Base-by-base conservation (phyloP, 2,888 invertebrate genomes). In the Nudaria mundana region DNA sequence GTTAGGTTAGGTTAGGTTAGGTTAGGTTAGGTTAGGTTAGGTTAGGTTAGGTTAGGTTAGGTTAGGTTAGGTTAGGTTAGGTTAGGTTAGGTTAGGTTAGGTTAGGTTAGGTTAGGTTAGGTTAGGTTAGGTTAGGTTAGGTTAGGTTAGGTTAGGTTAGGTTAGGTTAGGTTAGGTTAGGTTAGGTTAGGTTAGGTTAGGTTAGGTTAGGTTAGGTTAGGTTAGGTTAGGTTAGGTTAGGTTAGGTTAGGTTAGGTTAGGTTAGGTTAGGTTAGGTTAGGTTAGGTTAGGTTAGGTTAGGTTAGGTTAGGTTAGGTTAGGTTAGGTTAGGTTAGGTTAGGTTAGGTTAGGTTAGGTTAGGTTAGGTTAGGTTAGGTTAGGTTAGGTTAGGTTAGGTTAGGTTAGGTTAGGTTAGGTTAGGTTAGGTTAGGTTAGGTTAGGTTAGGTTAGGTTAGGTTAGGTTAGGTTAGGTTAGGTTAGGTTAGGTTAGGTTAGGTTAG, bases 401-500 rank as follows among this genome's bases (percentile, higher is more conserved):
- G 50, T 41, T 47, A 44, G 44, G 50, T 41, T 47, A 45, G 44
- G 50, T 41, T 47, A 44, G 44, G 50, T 47, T 47, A 51, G 50
- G 50, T 47, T 44, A 51, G 50, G 50, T 47, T 47, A 51, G 47
- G 47, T 49, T 45, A 43, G 49, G 49, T 49, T 49, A 44, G 49
- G 52, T 47, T 48, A 45, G 52, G 49, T 47, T 48, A 49, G 47
- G 49, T 45, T 50, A 48, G 49, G 47, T 48, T 38, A 38, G 46
- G 37, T 46, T 38, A 38, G 46, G 37, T 46, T 37, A 37, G 45
- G 37, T 45, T 37, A 37, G 45, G 41, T 47, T 42, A 42, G 49
- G 44, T 47, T 40, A 40, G 48, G 48, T 48, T 48, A 45, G 49
- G 49, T 48, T 45, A 44, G 48, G 47, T 45, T n/a, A n/a, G n/a